Base-by-base conservation (phyloP, 2,888 invertebrate genomes). In the Laspeyria flexula region DNA sequence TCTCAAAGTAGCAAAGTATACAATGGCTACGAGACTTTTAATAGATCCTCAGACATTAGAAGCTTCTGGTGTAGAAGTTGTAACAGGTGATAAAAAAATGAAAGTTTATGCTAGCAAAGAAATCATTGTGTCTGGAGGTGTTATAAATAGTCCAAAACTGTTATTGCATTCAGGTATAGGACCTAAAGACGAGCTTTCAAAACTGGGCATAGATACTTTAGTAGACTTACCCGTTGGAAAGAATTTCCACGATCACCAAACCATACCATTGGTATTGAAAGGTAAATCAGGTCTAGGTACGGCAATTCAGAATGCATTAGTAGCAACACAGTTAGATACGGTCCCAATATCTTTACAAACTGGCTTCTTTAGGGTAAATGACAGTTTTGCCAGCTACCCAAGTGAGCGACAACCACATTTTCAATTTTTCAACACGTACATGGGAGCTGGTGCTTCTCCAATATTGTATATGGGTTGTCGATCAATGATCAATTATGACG, bases 131-230 rank as follows among this genome's bases (percentile, higher is more conserved):
- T 89, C 90, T 1, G 88, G 88, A 15, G 90, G 90, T 4, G 43
- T 76, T 23, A 81, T 89, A 11, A 83, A 89, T 15, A 81, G 84
- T 21, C 85, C 90, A 3, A 88, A 90, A 64, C 70, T 90, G 34
- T 65, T 90, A 41, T 80, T 90, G 81, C 70, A 88, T 0, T 89
- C 91, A 18, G 90, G 90, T 0, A 74, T 90, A 44, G 90, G 90
- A 0, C 90, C 88, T 0, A 48, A 50, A 46, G 69, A 80, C 23
- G 78, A 83, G 35, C 63, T 90, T 21, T 44, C 57, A 5, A 79
- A 70, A 53, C 60, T 79, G 10, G 62, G 75, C 5, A 87, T 90
- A 30, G 43, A 77, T 5, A 61, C 77, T 0, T 27, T 88, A 3
- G 67, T 71, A 0, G 75, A 90, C 56, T 79, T 90, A 39, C 90